Conservation (phyloP, 2,888 invertebrate genomes). For the Parasteatoda lunata region DNA sequence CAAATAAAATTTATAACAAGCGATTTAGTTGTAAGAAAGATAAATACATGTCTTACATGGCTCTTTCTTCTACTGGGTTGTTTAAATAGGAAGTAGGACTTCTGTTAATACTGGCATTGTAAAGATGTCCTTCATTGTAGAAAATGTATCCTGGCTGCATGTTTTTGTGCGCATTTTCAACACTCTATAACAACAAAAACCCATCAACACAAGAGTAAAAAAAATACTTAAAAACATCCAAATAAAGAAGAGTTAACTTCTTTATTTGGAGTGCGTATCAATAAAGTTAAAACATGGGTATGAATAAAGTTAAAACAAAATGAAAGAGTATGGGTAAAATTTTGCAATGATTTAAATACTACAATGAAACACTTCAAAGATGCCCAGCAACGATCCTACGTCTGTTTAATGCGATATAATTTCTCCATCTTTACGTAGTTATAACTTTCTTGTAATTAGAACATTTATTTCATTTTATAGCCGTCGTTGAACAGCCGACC, state of each 20-base stretch:
- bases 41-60: slow-evolving; percentile 72
- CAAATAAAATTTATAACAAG: not conserved
- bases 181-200: slow-evolving; percentile 57
- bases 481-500: too few relatives aligned
- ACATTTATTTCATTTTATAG: too few relatives aligned
- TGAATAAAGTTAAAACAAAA: not conserved
- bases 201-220: not conserved
- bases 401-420: too few relatives aligned
- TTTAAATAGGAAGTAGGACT: slow-evolving; percentile 89
- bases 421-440: too few relatives aligned
- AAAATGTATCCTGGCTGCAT: slow-evolving; percentile 83
- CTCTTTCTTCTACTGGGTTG: slow-evolving; percentile 87
- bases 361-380: too few relatives aligned
- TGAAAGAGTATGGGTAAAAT: not conserved
- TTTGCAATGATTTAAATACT: not conserved
- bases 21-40: not conserved
- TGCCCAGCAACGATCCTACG: too few relatives aligned
- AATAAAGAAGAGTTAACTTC: not conserved
- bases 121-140: slow-evolving; percentile 81
- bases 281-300: not conserved
- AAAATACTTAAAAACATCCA: not conserved
- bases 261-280: not conserved
- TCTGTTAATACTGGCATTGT: slow-evolving; percentile 90
- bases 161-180: slow-evolving; percentile 84
- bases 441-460: too few relatives aligned